These are phyloP conservation scores for Maniola jurtina DNA, from an alignment of 1,140 invertebrate genomes.

Conservation along the genomic window DNA sequence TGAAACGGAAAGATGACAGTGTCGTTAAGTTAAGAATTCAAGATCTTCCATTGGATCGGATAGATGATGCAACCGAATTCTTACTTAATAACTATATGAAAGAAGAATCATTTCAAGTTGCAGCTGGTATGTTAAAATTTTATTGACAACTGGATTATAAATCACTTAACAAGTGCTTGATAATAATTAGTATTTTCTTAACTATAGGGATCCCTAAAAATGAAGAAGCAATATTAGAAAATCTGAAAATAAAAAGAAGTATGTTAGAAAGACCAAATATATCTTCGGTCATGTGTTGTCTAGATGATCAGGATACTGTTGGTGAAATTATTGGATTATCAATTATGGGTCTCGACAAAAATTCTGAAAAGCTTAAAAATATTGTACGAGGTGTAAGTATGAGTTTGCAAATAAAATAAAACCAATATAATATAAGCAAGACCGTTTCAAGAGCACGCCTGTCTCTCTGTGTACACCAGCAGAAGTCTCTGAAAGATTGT, in stretches of 20 bases:
- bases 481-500: too few species aligned
- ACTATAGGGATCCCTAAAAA: background rate
- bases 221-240: background rate
- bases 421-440: too few species aligned
- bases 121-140: slow-evolving; percentile 19
- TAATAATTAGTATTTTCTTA: background rate
- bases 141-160: too few species aligned
- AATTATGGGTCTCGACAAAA: background rate
- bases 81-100: slow-evolving; percentile 9
- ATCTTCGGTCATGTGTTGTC: background rate
- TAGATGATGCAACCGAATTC: slow-evolving; percentile 20
- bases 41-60: slow-evolving; percentile 13
- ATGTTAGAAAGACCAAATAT: background rate
- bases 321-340: background rate
- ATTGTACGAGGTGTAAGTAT: background rate
- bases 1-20: slow-evolving; percentile 27
- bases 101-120: slow-evolving; percentile 18
- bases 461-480: too few species aligned
- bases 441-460: too few species aligned
- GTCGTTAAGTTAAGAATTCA: slow-evolving; percentile 23
- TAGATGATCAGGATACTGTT: background rate
- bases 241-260: background rate
- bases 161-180: too few species aligned
- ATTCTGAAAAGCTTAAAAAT: background rate
- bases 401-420: too few species aligned